Evolutionary conservation across 2,888 invertebrate genomes (phyloP).

Genomic region (Agelastica alni): DNA sequence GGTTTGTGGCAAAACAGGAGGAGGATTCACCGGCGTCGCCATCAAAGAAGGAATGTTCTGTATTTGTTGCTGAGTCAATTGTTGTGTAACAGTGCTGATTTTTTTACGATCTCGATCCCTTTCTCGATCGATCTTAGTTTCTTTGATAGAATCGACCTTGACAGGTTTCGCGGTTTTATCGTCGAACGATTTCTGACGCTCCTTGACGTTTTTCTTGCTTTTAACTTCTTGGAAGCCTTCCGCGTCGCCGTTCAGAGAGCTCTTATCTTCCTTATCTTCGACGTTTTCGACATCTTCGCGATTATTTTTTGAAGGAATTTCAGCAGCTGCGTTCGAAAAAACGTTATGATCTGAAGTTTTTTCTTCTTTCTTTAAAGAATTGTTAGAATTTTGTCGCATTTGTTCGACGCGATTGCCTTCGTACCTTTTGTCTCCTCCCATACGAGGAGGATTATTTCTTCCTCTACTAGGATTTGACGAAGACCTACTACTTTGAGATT

Average conservation of each 20-base stretch:
- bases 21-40: constrained; percentile 59
- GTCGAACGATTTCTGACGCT: constrained; percentile 56
- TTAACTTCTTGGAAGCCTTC: constrained; percentile 85
- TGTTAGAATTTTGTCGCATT: constrained; percentile 51
- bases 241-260: constrained; percentile 59
- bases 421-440: constrained; percentile 44
- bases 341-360: constrained; percentile 56
- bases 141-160: constrained; percentile 38
- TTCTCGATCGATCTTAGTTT: constrained; percentile 22
- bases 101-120: constrained; percentile 27
- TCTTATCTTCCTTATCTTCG: constrained; percentile 51
- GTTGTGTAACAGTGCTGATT: constrained; percentile 28
- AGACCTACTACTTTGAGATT: constrained; percentile 32
- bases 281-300: constrained; percentile 47
- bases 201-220: constrained; percentile 76
- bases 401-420: constrained; percentile 18
- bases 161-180: constrained; percentile 45
- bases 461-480: constrained; percentile 43
- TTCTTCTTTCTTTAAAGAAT: constrained; percentile 52
- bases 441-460: constrained; percentile 43
- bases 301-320: constrained; percentile 53
- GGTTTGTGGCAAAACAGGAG: constrained; percentile 51
- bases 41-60: constrained; percentile 60
- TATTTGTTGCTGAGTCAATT: constrained; percentile 52
- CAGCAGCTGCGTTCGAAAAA: constrained; percentile 56